A percentile compares a stretch with the other conserved stretches of the same genome.
These are phyloP conservation scores for Alviniconcha marisindica DNA, from an alignment of 1,140 invertebrate genomes.

Conservation along the genomic window DNA sequence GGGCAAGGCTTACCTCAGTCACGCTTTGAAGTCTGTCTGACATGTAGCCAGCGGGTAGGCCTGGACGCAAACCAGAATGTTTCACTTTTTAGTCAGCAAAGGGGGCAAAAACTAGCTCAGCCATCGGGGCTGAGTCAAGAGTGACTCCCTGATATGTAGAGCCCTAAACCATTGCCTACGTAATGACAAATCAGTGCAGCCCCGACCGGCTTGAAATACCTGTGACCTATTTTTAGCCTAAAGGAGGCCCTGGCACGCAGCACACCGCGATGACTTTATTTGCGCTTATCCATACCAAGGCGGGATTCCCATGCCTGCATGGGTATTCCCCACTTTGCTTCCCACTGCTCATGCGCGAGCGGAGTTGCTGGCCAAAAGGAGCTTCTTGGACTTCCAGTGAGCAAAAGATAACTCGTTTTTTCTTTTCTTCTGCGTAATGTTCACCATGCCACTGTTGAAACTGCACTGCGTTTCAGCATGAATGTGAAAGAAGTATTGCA, in stretches of 20 bases:
- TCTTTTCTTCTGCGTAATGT: background rate
- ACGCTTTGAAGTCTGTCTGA: too few species aligned
- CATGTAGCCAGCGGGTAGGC: too few species aligned
- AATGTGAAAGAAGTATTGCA: background rate
- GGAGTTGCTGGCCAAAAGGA: background rate
- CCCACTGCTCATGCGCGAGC: background rate
- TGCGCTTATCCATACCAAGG: background rate
- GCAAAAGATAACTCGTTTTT: background rate
- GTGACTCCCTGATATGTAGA: background rate
- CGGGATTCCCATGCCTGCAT: background rate
- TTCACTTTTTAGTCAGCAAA: too few species aligned
- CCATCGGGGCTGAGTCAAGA: background rate
- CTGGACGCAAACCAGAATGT: too few species aligned
- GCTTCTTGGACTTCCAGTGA: background rate
- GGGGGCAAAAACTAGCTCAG: background rate
- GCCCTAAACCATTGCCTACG: background rate
- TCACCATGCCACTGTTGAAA: too few species aligned
- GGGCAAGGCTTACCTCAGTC: too few species aligned
- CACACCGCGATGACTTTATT: background rate
- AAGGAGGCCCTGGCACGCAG: background rate
- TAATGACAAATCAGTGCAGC: background rate
- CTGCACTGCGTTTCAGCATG: background rate
- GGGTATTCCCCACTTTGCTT: background rate
- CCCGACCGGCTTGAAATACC: background rate
- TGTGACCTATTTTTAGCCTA: slow-evolving; percentile 11